Percentiles rank a stretch among this genome's conserved stretches.
These are phyloP conservation scores for Vulpes ferrilata DNA, from an alignment of 2,113 vertebrate species.

Conservation along the genomic window DNA sequence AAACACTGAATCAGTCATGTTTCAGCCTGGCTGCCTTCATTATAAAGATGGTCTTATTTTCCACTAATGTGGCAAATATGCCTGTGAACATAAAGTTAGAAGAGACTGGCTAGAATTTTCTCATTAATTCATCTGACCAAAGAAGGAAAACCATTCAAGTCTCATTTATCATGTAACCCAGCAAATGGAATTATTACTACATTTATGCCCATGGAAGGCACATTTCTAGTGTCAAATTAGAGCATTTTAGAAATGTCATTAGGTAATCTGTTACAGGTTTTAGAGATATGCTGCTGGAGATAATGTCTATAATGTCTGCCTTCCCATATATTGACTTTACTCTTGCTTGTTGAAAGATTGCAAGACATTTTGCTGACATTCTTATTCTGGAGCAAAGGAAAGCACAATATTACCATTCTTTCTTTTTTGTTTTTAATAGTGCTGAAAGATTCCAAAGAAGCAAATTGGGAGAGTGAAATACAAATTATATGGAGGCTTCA, in stretches of 20 bases:
- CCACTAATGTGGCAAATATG: slow-evolving; percentile 42
- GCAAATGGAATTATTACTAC: slow-evolving; percentile 44
- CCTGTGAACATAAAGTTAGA: not conserved
- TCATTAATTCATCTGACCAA: slow-evolving; percentile 44
- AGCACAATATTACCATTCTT: not conserved
- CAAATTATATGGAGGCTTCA: not conserved
- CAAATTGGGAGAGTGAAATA: not conserved
- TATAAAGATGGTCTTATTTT: slow-evolving; percentile 24
- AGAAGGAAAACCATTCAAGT: slow-evolving; percentile 15
- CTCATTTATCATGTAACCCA: not conserved
- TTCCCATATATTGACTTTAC: slow-evolving; percentile 17
- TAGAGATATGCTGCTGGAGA: not conserved
- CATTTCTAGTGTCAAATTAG: slow-evolving; percentile 41
- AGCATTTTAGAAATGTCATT: slow-evolving; percentile 55
- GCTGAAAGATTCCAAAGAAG: slow-evolving; percentile 38
- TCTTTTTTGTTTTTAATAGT: not conserved
- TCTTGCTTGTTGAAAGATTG: not conserved
- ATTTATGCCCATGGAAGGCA: slow-evolving; percentile 48
- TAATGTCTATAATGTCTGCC: not conserved
- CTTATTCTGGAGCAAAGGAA: not conserved
- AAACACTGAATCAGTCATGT: not conserved
- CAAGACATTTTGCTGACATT: slow-evolving; percentile 31
- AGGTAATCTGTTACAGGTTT: not conserved
- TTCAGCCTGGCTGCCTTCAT: not conserved
- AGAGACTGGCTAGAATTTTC: slow-evolving; percentile 18